Evolutionary conservation across 2,113 vertebrate species (phyloP), one percentile per base, ranked within the genome.

Genomic region (Xenopus borealis): DNA sequence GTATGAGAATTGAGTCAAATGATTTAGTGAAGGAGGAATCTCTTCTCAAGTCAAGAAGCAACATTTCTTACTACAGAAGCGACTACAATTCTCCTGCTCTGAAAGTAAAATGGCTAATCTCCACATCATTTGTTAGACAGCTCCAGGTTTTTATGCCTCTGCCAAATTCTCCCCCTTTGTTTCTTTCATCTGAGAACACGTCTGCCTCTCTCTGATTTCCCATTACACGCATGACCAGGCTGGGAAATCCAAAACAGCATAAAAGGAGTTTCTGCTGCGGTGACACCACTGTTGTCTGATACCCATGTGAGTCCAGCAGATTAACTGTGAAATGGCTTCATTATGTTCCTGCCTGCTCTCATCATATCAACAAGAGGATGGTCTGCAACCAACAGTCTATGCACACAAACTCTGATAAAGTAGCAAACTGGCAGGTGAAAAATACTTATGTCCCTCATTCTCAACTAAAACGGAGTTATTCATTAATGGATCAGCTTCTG

Each of bases 201-300:
- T 78, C 79, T 80, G 79, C 59, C 64, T 46, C 50, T 58, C 44
- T 65, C 65, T 33, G 27, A 50, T 77, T 80, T 77, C 66, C 71
- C 65, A 80, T 80, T 80, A 78, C 79, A 78, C 71, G 75, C 69
- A 46, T 80, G 79, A 62, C 20, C 52, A 69, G 52, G 59, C 66
- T 61, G 65, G 63, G 70, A 69, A 72, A 69, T 58, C 50, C 47
- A 57, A 14, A 20, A 64, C 59, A 64, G 58, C 59, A 23, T 64
- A 40, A 18, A 52, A 57, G 66, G 61, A 55, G 40, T 47, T 27
- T 52, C n/a, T 45, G 46, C 44, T 50, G 45, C 65, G 6, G 23
- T 69, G 66, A 62, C 67, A 77, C 33, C 59, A 30, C 66, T 61
- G 58, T 18, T 23, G 59, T 52, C 16, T 30, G 19, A 44, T 58